Evolutionary conservation across 1,140 invertebrate species (phyloP).

Genomic region (Bombus superbus): DNA sequence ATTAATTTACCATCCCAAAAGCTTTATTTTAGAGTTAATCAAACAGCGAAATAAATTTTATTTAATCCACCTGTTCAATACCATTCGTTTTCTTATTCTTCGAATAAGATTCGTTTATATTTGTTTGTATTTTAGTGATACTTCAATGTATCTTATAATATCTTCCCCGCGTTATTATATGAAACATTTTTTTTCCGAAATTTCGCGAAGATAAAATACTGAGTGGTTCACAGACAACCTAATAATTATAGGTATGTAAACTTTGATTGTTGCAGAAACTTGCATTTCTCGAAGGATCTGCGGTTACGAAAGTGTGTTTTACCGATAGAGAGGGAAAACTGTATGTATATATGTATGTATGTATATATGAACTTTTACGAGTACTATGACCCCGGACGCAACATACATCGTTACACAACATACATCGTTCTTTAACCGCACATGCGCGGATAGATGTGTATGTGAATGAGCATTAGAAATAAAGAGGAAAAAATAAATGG

Average conservation of each 20-base stretch:
- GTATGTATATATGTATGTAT: not conserved
- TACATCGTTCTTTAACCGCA: not conserved
- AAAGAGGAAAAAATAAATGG: slow-evolving; percentile 46
- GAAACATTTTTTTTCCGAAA: not conserved
- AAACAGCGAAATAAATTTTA: not conserved
- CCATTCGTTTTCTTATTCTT: not conserved
- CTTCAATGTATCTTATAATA: not conserved
- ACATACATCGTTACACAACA: slow-evolving; percentile 10
- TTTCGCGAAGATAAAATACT: not conserved
- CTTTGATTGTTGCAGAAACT: not conserved
- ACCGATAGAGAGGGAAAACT: not conserved
- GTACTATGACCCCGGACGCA: not conserved
- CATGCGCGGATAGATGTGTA: not conserved
- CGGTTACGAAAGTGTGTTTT: not conserved
- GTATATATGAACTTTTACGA: not conserved
- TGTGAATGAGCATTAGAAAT: slow-evolving; percentile 53
- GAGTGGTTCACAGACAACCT: not conserved
- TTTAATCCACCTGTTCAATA: not conserved
- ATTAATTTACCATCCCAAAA: slow-evolving; percentile 4
- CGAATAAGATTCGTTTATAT: not conserved
- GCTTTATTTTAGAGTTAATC: slow-evolving; percentile 7
- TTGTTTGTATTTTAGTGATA: not conserved
- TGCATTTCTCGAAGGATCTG: not conserved
- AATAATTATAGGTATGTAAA: not conserved
- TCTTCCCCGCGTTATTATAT: not conserved